A percentile compares a stretch with the other conserved stretches of the same genome.
Conservation (phyloP, 1,140 invertebrate genomes). For the Solenopsis fugax region DNA sequence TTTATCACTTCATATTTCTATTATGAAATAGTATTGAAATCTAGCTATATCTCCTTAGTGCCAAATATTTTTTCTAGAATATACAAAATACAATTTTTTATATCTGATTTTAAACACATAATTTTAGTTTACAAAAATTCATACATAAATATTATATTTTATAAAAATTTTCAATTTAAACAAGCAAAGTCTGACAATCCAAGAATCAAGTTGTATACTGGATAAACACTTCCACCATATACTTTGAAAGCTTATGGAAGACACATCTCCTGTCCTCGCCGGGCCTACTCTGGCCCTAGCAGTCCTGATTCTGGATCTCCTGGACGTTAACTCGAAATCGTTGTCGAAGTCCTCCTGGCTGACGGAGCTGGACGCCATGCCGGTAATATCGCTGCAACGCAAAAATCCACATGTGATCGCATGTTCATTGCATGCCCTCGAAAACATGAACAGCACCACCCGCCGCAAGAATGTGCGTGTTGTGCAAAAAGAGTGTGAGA, state of each 20-base stretch:
- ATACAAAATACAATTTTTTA: background rate
- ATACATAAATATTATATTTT: background rate
- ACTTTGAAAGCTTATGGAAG: constrained; percentile 81
- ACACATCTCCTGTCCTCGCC: constrained; percentile 80
- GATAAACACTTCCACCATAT: constrained; percentile 11
- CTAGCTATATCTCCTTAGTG: background rate
- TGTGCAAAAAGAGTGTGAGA: constrained; percentile 64
- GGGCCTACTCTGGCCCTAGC: constrained; percentile 87
- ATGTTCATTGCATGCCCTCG: background rate
- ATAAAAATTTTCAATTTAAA: background rate
- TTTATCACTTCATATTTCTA: background rate
- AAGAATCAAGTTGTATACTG: background rate
- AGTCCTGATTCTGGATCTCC: constrained; percentile 87
- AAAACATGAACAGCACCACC: background rate
- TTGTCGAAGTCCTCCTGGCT: constrained; percentile 90
- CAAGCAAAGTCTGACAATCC: background rate
- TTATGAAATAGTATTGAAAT: constrained; percentile 1
- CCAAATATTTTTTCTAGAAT: background rate
- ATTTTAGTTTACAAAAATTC: background rate
- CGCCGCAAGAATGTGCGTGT: constrained; percentile 4
- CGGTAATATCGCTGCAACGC: constrained; percentile 77
- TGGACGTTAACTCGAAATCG: constrained; percentile 88
- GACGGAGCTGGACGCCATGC: constrained; percentile 90
- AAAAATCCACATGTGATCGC: background rate
- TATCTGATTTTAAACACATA: background rate